Evolutionary conservation across 2,113 vertebrate genomes (phyloP).

Genomic region (Malurus cyaneus): DNA sequence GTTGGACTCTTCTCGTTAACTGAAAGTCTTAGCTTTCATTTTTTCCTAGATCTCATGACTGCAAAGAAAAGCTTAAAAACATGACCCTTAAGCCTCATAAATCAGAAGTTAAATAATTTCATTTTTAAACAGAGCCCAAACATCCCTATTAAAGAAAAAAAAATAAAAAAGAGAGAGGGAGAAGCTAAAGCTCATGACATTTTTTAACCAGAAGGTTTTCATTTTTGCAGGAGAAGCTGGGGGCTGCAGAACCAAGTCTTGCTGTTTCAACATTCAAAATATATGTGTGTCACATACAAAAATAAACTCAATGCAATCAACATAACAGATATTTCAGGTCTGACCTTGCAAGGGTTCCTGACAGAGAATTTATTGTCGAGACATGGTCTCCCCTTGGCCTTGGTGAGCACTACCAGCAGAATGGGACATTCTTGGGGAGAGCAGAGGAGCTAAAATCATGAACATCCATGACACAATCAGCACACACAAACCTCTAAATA

Average conservation of each 20-base stretch:
- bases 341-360: slow-evolving; percentile 2
- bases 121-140: slow-evolving; percentile 39
- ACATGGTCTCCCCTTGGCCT: slow-evolving; percentile 16
- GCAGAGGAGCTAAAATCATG: not conserved
- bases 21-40: slow-evolving; percentile 39
- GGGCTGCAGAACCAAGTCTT: not conserved
- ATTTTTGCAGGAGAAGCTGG: not conserved
- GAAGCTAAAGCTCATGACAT: not conserved
- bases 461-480: not conserved
- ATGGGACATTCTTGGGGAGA: not conserved
- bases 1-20: slow-evolving; percentile 27
- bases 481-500: not conserved
- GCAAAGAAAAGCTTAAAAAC: slow-evolving; percentile 35
- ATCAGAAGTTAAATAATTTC: slow-evolving; percentile 54
- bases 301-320: not conserved
- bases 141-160: not conserved
- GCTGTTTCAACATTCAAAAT: not conserved
- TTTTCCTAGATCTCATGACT: slow-evolving; percentile 22
- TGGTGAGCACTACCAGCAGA: not conserved
- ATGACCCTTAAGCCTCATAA: slow-evolving; percentile 43
- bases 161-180: not conserved
- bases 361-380: slow-evolving; percentile 6
- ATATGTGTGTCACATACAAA: not conserved
- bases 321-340: not conserved
- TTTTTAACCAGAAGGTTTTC: not conserved